A percentile compares a stretch with the other conserved stretches of the same genome.
Conservation (phyloP, 2,797 vertebrate species). For the Hydrocynus forskahlii region DNA sequence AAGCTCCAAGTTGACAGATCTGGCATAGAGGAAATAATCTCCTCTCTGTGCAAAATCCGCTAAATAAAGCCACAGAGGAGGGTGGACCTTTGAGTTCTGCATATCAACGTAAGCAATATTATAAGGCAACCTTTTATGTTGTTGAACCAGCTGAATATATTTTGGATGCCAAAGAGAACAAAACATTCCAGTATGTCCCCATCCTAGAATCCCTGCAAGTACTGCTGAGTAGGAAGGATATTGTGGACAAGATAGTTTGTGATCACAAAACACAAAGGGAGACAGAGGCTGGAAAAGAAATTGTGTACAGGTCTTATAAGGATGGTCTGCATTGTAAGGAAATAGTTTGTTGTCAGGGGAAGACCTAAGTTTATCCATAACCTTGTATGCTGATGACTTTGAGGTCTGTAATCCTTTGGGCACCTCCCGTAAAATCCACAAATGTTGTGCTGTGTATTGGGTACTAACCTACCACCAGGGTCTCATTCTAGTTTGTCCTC, state of each 20-base stretch:
- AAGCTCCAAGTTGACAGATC: too few relatives aligned
- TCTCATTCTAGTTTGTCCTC: slow-evolving; percentile 32
- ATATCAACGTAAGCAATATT: too few relatives aligned
- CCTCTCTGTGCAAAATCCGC: too few relatives aligned
- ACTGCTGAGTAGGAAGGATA: too few relatives aligned
- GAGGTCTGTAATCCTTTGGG: background rate
- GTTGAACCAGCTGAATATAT: slow-evolving; percentile 48
- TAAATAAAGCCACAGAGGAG: too few relatives aligned
- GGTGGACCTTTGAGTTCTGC: too few relatives aligned
- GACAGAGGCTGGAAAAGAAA: background rate
- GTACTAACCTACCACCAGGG: slow-evolving; percentile 18
- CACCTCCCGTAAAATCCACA: slow-evolving; percentile 35
- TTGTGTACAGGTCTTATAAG: background rate
- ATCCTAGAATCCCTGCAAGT: too few relatives aligned
- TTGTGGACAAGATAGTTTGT: slow-evolving; percentile 42
- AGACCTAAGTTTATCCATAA: background rate
- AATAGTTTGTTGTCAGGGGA: slow-evolving; percentile 29
- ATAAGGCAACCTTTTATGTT: too few relatives aligned
- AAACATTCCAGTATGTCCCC: slow-evolving; percentile 54
- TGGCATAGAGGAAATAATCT: too few relatives aligned
- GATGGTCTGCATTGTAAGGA: slow-evolving; percentile 38
- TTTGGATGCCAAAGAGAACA: slow-evolving; percentile 39
- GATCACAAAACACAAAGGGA: slow-evolving; percentile 27
- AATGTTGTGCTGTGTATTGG: slow-evolving; percentile 41
- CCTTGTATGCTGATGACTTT: slow-evolving; percentile 19